Conservation (phyloP, 2,888 invertebrate genomes). For the Drosophila anceps region DNA sequence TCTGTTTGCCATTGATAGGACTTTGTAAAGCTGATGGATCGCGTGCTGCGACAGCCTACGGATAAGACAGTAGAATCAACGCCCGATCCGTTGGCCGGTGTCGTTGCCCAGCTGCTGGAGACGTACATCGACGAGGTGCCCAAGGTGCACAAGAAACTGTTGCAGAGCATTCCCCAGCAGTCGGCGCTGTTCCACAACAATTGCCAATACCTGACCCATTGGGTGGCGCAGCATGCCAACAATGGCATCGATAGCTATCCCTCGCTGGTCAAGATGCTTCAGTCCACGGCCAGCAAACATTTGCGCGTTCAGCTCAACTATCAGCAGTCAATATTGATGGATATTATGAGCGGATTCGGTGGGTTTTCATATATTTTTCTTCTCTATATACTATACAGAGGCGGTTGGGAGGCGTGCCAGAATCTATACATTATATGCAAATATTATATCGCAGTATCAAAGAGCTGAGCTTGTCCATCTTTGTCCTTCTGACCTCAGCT, state of each 20-base stretch:
- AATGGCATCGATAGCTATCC: constrained; percentile 87
- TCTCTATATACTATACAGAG: too few species aligned
- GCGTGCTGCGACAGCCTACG: constrained; percentile 76
- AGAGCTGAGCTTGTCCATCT: too few species aligned
- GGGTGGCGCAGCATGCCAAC: constrained; percentile 88
- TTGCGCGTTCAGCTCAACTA: constrained; percentile 91
- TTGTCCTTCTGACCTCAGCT: too few species aligned
- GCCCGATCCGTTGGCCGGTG: constrained; percentile 49
- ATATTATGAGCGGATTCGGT: constrained; percentile 92
- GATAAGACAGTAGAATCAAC: constrained; percentile 20
- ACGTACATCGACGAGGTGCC: constrained; percentile 92
- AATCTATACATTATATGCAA: too few species aligned
- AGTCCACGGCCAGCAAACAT: constrained; percentile 89
- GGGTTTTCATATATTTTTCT: constrained; percentile 44
- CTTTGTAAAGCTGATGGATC: constrained; percentile 83
- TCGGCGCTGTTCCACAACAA: constrained; percentile 95
- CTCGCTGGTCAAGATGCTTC: constrained; percentile 89
- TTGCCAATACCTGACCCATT: constrained; percentile 94
- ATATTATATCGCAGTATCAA: too few species aligned
- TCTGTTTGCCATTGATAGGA: constrained; percentile 62
- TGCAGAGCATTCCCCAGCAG: constrained; percentile 95
- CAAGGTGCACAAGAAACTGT: constrained; percentile 91
- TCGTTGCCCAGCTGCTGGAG: constrained; percentile 87
- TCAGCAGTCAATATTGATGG: constrained; percentile 91
- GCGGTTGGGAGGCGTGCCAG: too few species aligned